phyloP scores from a whole-genome alignment of 2,888 invertebrate species.

The Phrixothrix hirtus region DNA sequence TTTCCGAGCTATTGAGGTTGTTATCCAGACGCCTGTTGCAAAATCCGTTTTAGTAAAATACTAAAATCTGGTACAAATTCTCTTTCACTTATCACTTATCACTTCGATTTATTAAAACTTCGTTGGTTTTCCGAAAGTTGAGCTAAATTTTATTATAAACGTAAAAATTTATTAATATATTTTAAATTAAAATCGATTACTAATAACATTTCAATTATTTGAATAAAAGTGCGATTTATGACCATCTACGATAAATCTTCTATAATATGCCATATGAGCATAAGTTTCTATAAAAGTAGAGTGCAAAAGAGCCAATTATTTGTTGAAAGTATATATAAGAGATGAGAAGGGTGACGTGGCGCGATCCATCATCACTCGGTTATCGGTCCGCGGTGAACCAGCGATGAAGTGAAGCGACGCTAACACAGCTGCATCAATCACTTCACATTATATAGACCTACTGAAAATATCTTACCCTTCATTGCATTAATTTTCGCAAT shows the following conservation, averaged over 20 bases:
- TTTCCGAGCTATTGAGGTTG: constrained; percentile 45
- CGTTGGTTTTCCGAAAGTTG: too few relatives aligned
- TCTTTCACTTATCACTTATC: too few relatives aligned
- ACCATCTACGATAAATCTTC: background rate
- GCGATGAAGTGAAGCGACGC: constrained; percentile 40
- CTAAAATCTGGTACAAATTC: constrained; percentile 10
- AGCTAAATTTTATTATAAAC: too few relatives aligned
- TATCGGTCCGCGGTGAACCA: constrained; percentile 39
- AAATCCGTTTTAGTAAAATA: constrained; percentile 21
- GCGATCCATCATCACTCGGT: constrained; percentile 36
- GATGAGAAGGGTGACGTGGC: constrained; percentile 28
- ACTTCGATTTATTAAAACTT: too few relatives aligned
- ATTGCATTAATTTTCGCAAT: constrained; percentile 17
- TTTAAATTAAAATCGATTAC: too few relatives aligned
- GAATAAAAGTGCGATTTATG: too few relatives aligned
- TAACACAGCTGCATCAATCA: constrained; percentile 44
- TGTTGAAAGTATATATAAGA: constrained; percentile 25
- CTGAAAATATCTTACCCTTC: constrained; percentile 21
- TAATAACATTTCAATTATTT: too few relatives aligned
- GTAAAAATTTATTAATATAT: too few relatives aligned
- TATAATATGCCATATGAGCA: background rate
- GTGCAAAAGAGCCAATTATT: constrained; percentile 22
- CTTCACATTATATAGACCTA: constrained; percentile 26
- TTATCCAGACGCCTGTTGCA: constrained; percentile 33
- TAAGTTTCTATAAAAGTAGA: background rate